These are phyloP conservation scores for Pipistrellus kuhlii DNA, from an alignment of 2,797 vertebrate genomes.

Conservation along the genomic window DNA sequence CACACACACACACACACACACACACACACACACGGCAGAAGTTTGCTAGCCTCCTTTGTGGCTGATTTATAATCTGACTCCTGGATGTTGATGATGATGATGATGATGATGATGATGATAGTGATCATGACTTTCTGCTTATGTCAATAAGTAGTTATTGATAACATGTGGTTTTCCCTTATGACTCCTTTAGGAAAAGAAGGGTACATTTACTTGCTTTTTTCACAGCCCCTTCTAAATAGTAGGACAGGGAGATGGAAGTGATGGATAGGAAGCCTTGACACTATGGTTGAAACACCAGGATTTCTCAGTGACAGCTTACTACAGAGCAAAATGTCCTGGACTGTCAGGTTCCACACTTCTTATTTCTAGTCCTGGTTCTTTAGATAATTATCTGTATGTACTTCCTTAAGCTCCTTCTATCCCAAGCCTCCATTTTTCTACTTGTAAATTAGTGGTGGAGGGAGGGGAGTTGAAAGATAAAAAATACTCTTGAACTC, in stretches of 20 bases:
- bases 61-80: background rate
- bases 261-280: background rate
- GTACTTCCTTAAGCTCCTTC: background rate
- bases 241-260: background rate
- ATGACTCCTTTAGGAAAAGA: background rate
- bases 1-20: background rate
- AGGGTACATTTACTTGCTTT: background rate
- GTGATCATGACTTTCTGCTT: background rate
- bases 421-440: background rate
- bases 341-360: background rate
- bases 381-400: background rate
- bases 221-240: background rate
- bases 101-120: background rate
- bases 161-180: background rate
- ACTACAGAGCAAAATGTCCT: background rate
- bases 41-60: conserved; percentile 39
- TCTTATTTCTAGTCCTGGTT: conserved; percentile 12
- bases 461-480: background rate
- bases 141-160: conserved; percentile 7
- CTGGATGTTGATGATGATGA: background rate
- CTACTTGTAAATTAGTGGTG: background rate
- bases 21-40: background rate
- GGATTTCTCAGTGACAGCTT: conserved; percentile 23
- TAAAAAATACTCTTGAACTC: background rate
- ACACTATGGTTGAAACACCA: conserved; percentile 16